Evolutionary conservation across 64 coral and sea anemone genomes (phyloP).

Genomic region (Pocillopora damicornis): DNA sequence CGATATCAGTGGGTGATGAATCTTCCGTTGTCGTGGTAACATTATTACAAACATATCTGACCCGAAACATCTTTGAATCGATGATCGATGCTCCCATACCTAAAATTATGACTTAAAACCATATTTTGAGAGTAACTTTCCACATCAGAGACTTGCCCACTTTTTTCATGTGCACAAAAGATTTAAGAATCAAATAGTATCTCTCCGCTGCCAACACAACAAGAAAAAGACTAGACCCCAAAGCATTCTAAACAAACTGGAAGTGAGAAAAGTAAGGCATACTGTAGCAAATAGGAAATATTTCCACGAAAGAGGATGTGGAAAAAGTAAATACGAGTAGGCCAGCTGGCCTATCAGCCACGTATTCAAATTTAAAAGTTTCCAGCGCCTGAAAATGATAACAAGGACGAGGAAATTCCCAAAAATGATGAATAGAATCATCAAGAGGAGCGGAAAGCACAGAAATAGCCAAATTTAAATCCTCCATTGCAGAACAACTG

Average conservation of each 20-base stretch:
- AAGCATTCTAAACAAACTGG: background rate
- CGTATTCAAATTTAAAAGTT: background rate
- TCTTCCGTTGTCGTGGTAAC: background rate
- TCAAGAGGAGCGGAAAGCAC: background rate
- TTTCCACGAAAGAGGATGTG: background rate
- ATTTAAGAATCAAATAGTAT: slow-evolving; percentile 35
- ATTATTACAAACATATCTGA: background rate
- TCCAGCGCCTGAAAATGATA: background rate
- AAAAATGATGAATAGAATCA: background rate
- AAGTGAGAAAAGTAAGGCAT: background rate
- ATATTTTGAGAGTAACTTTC: background rate
- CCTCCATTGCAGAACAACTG: background rate
- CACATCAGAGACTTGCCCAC: background rate
- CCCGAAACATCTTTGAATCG: background rate
- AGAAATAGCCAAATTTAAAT: background rate
- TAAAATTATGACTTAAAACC: background rate
- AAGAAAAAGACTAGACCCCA: background rate
- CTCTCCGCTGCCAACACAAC: slow-evolving; percentile 23
- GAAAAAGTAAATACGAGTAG: background rate
- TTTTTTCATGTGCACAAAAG: slow-evolving; percentile 24
- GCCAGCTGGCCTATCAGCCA: slow-evolving; percentile 11
- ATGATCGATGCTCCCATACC: background rate
- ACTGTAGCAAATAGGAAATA: background rate
- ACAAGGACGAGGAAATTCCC: slow-evolving; percentile 1
- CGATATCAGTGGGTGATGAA: background rate